Evolutionary conservation across 2,888 invertebrate genomes (phyloP).

Genomic region (Cephus pulcher): DNA sequence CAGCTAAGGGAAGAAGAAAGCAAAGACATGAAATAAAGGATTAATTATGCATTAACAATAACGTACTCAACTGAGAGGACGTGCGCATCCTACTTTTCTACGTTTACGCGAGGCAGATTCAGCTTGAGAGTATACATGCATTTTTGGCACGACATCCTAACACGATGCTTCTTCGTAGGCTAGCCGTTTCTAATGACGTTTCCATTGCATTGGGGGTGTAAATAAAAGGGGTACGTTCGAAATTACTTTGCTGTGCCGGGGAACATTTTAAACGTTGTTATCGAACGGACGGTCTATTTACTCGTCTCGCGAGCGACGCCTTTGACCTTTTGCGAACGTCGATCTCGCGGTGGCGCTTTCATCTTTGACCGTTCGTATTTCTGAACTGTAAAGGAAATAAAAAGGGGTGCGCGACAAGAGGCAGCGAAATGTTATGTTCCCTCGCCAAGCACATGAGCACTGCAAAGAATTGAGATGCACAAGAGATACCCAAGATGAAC

Average conservation of each 20-base stretch:
- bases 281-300: not conserved
- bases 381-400: not conserved
- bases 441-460: slow-evolving; percentile 23
- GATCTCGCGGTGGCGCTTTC: not conserved
- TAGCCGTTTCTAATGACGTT: slow-evolving; percentile 56
- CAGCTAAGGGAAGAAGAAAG: not conserved
- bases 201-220: slow-evolving; percentile 58
- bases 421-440: not conserved
- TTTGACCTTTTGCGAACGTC: not conserved
- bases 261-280: slow-evolving; percentile 32
- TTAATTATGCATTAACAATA: not conserved
- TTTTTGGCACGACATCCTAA: slow-evolving; percentile 51
- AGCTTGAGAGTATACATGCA: slow-evolving; percentile 42
- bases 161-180: slow-evolving; percentile 54
- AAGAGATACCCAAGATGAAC: slow-evolving; percentile 8
- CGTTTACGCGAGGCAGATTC: slow-evolving; percentile 44
- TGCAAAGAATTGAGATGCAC: slow-evolving; percentile 35
- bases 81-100: slow-evolving; percentile 45
- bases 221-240: slow-evolving; percentile 17
- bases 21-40: not conserved
- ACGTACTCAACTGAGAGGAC: not conserved
- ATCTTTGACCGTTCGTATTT: not conserved
- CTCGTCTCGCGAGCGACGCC: not conserved
- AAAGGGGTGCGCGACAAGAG: not conserved
- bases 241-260: slow-evolving; percentile 48